Evolutionary conservation across 2,888 invertebrate species (phyloP).

Genomic region (Cryptus viduatorius): DNA sequence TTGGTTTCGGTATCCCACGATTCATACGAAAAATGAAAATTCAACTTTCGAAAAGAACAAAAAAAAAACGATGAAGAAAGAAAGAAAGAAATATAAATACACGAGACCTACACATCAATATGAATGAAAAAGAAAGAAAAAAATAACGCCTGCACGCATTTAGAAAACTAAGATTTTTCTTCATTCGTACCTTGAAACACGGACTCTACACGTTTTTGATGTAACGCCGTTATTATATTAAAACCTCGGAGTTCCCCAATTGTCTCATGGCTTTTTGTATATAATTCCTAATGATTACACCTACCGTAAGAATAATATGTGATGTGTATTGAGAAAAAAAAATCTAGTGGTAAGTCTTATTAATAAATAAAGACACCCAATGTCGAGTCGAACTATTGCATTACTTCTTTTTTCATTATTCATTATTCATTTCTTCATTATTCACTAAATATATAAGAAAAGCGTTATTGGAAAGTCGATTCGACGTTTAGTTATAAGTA

Average conservation of each 20-base stretch:
- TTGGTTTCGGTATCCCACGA: conserved; percentile 71
- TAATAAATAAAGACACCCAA: conserved; percentile 72
- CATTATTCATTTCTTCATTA: background rate
- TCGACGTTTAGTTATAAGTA: too few species aligned
- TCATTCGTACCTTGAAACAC: conserved; percentile 74
- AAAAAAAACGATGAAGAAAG: conserved; percentile 22
- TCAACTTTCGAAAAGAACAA: background rate
- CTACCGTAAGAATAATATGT: conserved; percentile 78
- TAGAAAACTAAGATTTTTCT: conserved; percentile 50
- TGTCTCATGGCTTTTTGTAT: conserved; percentile 83
- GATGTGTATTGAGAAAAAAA: conserved; percentile 80
- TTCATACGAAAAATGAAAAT: conserved; percentile 45
- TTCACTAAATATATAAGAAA: background rate
- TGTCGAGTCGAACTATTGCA: conserved; percentile 42
- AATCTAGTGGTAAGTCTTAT: conserved; percentile 70
- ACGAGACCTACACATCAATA: conserved; percentile 17
- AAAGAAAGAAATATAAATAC: conserved; percentile 24
- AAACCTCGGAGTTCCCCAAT: conserved; percentile 76
- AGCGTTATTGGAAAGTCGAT: background rate
- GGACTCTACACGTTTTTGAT: conserved; percentile 76
- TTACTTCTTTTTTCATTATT: background rate
- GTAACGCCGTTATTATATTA: conserved; percentile 73
- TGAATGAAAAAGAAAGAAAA: conserved; percentile 26
- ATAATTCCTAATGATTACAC: conserved; percentile 82
- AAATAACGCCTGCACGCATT: conserved; percentile 48